These are phyloP conservation scores for Nephila pilipes DNA, from an alignment of 1,140 invertebrate species.

Conservation along the genomic window DNA sequence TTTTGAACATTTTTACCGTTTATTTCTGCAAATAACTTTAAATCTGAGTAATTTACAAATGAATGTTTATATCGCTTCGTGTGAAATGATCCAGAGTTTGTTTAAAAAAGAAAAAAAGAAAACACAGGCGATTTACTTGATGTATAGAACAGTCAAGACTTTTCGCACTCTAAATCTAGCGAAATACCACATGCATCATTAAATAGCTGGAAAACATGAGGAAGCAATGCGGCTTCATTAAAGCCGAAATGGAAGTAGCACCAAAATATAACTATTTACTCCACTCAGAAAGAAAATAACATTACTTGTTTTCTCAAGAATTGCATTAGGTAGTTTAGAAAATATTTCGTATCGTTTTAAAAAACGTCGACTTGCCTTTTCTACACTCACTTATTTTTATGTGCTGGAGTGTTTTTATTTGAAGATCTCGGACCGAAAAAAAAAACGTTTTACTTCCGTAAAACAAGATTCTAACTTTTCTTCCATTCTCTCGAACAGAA, in stretches of 20 bases:
- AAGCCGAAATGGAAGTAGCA: background rate
- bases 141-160: too few relatives aligned
- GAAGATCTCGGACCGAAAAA: background rate
- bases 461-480: conserved; percentile 39
- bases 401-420: conserved; percentile 32
- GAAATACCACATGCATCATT: background rate
- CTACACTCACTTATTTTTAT: conserved; percentile 37
- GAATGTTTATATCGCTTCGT: too few relatives aligned
- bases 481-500: conserved; percentile 10
- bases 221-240: background rate
- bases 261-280: background rate
- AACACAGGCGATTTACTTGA: too few relatives aligned
- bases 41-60: too few relatives aligned
- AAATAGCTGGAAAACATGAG: background rate
- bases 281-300: conserved; percentile 11
- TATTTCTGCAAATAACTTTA: too few relatives aligned
- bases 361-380: conserved; percentile 13
- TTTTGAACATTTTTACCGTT: too few relatives aligned
- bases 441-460: conserved; percentile 7
- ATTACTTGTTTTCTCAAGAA: conserved; percentile 24
- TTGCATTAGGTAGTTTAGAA: conserved; percentile 20
- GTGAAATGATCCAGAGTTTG: too few relatives aligned
- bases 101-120: too few relatives aligned
- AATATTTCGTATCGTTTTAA: conserved; percentile 33
- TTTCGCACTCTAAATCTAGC: too few relatives aligned